Evolutionary conservation across 1,140 invertebrate genomes (phyloP).

Genomic region (Aphelenchoides fujianensis): DNA sequence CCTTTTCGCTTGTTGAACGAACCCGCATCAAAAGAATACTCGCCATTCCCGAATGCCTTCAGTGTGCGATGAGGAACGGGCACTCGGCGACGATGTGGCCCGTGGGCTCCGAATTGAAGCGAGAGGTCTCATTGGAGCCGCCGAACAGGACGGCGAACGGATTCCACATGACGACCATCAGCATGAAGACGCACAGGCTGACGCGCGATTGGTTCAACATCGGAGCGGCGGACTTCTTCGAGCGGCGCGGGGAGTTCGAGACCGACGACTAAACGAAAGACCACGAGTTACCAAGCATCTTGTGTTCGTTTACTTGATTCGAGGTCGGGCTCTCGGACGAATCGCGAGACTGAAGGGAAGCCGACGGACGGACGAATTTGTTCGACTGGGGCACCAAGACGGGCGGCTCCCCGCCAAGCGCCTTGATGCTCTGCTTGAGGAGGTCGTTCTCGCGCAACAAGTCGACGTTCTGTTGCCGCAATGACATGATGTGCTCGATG

Average conservation of each 20-base stretch:
- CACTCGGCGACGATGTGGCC: slow-evolving; percentile 12
- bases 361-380: slow-evolving; percentile 21
- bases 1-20: background rate
- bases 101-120: background rate
- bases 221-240: slow-evolving; percentile 16
- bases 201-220: slow-evolving; percentile 38
- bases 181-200: slow-evolving; percentile 49
- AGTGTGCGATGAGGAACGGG: slow-evolving; percentile 28
- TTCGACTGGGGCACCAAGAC: slow-evolving; percentile 13
- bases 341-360: background rate
- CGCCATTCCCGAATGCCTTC: slow-evolving; percentile 23
- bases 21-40: slow-evolving; percentile 27
- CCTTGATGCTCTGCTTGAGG: slow-evolving; percentile 26
- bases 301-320: background rate
- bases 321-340: slow-evolving; percentile 33
- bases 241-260: slow-evolving; percentile 11
- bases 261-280: background rate
- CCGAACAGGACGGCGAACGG: slow-evolving; percentile 40
- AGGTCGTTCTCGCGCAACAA: slow-evolving; percentile 70
- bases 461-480: slow-evolving; percentile 68
- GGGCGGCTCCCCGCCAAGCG: slow-evolving; percentile 6
- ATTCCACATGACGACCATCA: slow-evolving; percentile 42
- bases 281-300: background rate
- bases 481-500: slow-evolving; percentile 86
- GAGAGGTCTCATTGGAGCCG: background rate